Percentiles rank a stretch among this genome's conserved stretches.
Conservation (phyloP, 2,797 vertebrate species). For the Chaenodraco wilsoni region DNA sequence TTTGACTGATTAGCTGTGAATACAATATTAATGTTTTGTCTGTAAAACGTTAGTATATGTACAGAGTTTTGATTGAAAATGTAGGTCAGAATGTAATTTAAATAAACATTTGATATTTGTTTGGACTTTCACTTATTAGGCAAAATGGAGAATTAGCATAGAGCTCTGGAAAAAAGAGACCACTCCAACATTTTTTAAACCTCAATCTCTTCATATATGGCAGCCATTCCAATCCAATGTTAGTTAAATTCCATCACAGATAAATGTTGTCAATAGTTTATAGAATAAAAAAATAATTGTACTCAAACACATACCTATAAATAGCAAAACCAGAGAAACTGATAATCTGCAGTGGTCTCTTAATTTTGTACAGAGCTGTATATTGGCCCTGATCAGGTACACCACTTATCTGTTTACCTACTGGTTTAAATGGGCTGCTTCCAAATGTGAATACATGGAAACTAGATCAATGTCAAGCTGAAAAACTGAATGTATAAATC, state of each 20-base stretch:
- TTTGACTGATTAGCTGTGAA: background rate
- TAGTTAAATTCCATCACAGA: no score
- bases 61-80: background rate
- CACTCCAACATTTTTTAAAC: no score
- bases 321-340: no score
- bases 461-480: background rate
- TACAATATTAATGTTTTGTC: background rate
- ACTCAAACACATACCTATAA: no score
- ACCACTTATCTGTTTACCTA: slow-evolving; percentile 1
- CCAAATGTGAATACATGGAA: background rate
- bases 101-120: background rate
- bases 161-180: no score
- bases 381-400: background rate
- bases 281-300: no score
- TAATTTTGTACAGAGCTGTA: no score
- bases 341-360: no score
- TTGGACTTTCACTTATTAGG: background rate
- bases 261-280: no score
- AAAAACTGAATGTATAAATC: no score
- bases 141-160: background rate
- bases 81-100: background rate
- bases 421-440: background rate
- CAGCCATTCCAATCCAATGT: no score
- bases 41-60: background rate
- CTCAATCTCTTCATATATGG: no score